Conservation (phyloP, 2,888 invertebrate species). For the Chymomyza procnemis region DNA sequence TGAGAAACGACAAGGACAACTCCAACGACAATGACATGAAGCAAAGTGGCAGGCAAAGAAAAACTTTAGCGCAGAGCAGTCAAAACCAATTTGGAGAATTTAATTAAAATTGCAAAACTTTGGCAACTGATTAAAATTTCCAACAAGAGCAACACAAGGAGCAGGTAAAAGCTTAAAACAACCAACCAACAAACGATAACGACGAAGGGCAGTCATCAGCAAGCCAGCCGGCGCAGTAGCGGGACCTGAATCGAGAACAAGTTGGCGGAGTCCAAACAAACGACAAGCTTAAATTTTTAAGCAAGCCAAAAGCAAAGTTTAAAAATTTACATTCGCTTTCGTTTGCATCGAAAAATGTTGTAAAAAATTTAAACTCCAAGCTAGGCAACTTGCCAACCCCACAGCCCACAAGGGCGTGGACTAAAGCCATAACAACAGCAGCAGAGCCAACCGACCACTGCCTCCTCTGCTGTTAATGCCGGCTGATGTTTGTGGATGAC, state of each 20-base stretch:
- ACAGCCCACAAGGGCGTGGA: conserved; percentile 36
- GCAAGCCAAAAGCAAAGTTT: conserved; percentile 49
- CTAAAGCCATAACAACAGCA: conserved; percentile 55
- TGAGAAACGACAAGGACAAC: conserved; percentile 29
- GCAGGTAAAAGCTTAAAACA: conserved; percentile 68
- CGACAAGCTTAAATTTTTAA: conserved; percentile 72
- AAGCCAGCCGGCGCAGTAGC: background rate
- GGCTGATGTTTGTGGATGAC: conserved; percentile 50
- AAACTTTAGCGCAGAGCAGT: conserved; percentile 71
- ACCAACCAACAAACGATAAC: conserved; percentile 34
- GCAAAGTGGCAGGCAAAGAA: conserved; percentile 42
- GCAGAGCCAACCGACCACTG: conserved; percentile 34
- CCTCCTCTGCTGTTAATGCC: conserved; percentile 19
- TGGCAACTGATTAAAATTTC: conserved; percentile 75
- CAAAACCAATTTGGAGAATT: conserved; percentile 77
- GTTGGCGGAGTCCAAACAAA: conserved; percentile 13
- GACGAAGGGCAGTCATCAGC: too few relatives aligned
- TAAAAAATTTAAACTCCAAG: conserved; percentile 28
- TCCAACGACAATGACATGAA: conserved; percentile 36
- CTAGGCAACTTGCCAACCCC: background rate
- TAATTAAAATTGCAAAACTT: conserved; percentile 77
- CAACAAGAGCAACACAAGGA: conserved; percentile 46
- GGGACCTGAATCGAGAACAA: background rate
- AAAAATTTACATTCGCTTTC: conserved; percentile 72
- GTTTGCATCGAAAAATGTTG: conserved; percentile 51